A percentile compares a stretch with the other conserved stretches of the same genome.
Evolutionary conservation across 2,113 vertebrate species (phyloP).

Genomic region (Podarcis muralis): DNA sequence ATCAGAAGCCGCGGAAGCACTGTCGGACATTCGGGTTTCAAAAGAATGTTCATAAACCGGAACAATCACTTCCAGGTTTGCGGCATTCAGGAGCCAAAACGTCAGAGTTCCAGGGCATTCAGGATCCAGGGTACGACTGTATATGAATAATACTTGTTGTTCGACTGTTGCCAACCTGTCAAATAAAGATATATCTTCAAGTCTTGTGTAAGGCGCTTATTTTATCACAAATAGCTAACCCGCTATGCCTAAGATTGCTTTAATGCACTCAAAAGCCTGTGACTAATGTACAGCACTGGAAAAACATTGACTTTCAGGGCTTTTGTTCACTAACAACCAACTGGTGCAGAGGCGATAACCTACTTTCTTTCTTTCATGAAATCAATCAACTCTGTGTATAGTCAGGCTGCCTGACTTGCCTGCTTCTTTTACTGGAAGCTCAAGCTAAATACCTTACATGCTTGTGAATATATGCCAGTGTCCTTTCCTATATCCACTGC

Average conservation of each 20-base stretch:
- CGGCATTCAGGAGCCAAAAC: too few relatives aligned
- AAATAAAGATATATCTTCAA: too few relatives aligned
- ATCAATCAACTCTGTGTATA: fast-evolving
- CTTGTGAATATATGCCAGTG: not conserved
- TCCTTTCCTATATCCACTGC: not conserved
- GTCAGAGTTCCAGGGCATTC: too few relatives aligned
- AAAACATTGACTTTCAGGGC: conserved; percentile 26
- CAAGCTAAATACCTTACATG: not conserved
- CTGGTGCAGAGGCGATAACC: conserved; percentile 18
- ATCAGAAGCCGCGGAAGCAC: too few relatives aligned
- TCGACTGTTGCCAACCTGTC: too few relatives aligned
- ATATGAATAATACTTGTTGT: too few relatives aligned
- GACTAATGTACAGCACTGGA: conserved; percentile 7
- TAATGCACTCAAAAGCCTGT: not conserved
- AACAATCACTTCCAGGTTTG: too few relatives aligned
- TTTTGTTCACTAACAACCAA: not conserved
- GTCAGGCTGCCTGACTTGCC: fast-evolving
- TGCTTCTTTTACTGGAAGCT: conserved; percentile 19
- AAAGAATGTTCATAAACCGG: too few relatives aligned
- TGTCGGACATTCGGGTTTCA: too few relatives aligned
- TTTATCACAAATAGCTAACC: too few relatives aligned
- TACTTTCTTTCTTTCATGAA: conserved; percentile 27
- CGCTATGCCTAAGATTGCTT: fast-evolving
- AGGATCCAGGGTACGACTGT: too few relatives aligned
- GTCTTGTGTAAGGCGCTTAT: too few relatives aligned